Conservation (phyloP, 2,888 invertebrate genomes). For the Drosophila melanocephala region DNA sequence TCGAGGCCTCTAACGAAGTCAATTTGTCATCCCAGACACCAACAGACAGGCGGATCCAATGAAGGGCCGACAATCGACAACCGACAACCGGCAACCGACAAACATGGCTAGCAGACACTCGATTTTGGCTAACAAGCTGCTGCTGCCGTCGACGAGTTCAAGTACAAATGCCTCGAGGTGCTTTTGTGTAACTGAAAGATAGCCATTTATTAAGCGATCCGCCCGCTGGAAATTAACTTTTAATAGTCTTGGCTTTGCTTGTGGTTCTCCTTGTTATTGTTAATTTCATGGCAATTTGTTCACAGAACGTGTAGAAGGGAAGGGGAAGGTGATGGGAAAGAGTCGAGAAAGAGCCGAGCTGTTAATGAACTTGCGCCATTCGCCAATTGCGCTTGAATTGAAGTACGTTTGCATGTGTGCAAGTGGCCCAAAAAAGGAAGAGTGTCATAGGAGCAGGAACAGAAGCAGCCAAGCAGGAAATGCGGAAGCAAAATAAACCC, state of each 20-base stretch:
- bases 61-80: constrained; percentile 19
- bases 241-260: constrained; percentile 32
- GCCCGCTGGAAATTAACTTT: constrained; percentile 68
- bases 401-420: constrained; percentile 36
- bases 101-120: constrained; percentile 1
- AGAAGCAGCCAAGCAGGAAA: constrained; percentile 34
- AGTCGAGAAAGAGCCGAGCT: constrained; percentile 14
- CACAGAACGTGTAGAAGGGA: neutral
- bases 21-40: constrained; percentile 69
- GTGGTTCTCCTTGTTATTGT: constrained; percentile 38
- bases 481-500: constrained; percentile 32
- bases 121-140: constrained; percentile 31
- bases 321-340: constrained; percentile 3
- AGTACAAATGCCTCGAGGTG: constrained; percentile 38
- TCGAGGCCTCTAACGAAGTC: constrained; percentile 65
- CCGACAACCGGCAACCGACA: constrained; percentile 5
- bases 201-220: constrained; percentile 50
- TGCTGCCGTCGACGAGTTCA: constrained; percentile 24
- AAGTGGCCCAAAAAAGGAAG: constrained; percentile 41
- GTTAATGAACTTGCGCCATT: constrained; percentile 57
- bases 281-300: constrained; percentile 75
- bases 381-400: constrained; percentile 27
- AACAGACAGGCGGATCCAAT: constrained; percentile 23
- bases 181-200: constrained; percentile 41
- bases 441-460: neutral